Conservation (phyloP, 2,113 vertebrate genomes). For the Malurus elegans region DNA sequence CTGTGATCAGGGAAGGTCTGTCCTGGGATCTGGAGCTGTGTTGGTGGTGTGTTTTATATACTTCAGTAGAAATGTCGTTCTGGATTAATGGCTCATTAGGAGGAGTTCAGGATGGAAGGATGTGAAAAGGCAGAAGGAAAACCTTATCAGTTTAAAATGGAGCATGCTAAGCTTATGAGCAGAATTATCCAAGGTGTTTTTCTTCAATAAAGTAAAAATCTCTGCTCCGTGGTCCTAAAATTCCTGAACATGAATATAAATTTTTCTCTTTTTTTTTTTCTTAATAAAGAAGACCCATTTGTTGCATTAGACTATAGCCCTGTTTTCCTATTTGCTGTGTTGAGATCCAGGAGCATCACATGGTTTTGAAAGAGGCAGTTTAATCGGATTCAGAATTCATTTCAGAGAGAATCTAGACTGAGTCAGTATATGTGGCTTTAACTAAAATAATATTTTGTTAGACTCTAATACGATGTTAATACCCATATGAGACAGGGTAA, state of each 20-base stretch:
- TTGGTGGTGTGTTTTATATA: neutral
- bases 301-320: neutral
- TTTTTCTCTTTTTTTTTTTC: neutral
- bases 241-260: neutral
- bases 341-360: constrained; percentile 28
- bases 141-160: neutral
- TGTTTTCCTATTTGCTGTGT: constrained; percentile 43
- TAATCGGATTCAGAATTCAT: constrained; percentile 53
- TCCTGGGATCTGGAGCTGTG: neutral
- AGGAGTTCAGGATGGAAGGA: neutral
- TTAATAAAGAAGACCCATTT: neutral
- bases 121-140: constrained; percentile 13
- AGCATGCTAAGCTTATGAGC: neutral
- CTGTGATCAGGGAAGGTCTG: neutral
- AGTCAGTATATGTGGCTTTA: constrained; percentile 65
- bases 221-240: neutral
- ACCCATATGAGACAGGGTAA: constrained; percentile 70
- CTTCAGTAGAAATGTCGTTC: neutral
- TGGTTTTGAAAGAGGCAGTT: constrained; percentile 35
- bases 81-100: neutral
- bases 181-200: neutral
- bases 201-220: neutral
- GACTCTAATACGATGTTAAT: constrained; percentile 73
- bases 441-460: constrained; percentile 82
- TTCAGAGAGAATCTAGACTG: constrained; percentile 53